Evolutionary conservation across 1,140 invertebrate genomes (phyloP).

Genomic region (Bacillus rossius): DNA sequence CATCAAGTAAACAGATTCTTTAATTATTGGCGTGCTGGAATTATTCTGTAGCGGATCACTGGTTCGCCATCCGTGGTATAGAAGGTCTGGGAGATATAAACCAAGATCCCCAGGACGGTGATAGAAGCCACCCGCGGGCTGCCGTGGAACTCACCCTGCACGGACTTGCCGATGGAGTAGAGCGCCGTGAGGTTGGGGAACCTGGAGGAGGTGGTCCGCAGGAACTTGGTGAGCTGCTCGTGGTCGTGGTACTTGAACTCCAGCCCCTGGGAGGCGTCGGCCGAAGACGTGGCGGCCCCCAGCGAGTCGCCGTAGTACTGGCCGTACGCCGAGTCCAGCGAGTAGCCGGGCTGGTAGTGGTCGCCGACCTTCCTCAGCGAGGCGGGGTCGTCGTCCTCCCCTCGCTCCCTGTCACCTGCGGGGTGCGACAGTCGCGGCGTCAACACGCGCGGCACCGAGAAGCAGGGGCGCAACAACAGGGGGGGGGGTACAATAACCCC

Average conservation of each 20-base stretch:
- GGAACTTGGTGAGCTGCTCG: slow-evolving; percentile 75
- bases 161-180: slow-evolving; percentile 90
- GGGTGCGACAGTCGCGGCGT: too few relatives aligned
- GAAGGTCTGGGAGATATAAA: too few relatives aligned
- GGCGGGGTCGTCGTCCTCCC: background rate
- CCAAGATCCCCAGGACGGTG: too few relatives aligned
- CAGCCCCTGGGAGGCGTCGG: slow-evolving; percentile 33
- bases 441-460: too few relatives aligned
- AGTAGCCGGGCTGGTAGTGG: slow-evolving; percentile 4
- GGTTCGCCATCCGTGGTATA: too few relatives aligned
- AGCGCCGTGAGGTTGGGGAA: slow-evolving; percentile 83
- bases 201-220: slow-evolving; percentile 67
- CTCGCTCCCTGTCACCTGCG: background rate
- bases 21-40: too few relatives aligned
- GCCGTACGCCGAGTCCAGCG: background rate
- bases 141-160: slow-evolving; percentile 78
- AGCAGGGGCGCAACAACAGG: too few relatives aligned
- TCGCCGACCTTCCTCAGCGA: background rate
- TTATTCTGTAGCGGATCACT: too few relatives aligned
- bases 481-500: too few relatives aligned
- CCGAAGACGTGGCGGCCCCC: background rate
- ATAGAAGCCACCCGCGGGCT: too few relatives aligned
- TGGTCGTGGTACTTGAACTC: slow-evolving; percentile 89
- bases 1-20: too few relatives aligned
- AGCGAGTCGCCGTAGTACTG: background rate